Conservation (phyloP, 1,140 invertebrate genomes). For the Meloidogyne floridensis region DNA sequence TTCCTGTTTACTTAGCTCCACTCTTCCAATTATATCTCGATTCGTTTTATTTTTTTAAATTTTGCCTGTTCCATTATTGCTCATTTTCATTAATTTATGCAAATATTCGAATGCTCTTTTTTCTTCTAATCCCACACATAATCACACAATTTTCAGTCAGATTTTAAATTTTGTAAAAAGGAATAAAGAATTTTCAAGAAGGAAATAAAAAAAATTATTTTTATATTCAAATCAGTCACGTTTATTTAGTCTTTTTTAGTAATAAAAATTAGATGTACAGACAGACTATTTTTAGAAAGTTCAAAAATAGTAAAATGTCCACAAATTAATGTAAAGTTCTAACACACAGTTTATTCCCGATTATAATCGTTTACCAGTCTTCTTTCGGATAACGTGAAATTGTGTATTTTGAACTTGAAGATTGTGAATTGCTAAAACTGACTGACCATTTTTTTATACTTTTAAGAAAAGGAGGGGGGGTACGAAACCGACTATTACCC, state of each 20-base stretch:
- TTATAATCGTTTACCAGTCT: too few species aligned
- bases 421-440: too few species aligned
- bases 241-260: too few species aligned
- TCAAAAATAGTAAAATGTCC: background rate
- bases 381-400: too few species aligned
- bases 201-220: background rate
- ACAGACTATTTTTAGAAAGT: background rate
- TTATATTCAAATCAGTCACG: background rate
- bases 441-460: too few species aligned
- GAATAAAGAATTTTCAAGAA: background rate
- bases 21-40: background rate
- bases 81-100: background rate
- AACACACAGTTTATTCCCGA: too few species aligned
- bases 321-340: too few species aligned
- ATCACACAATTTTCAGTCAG: background rate
- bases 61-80: background rate
- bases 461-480: too few species aligned
- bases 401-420: too few species aligned
- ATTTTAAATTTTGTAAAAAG: background rate
- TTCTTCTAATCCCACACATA: background rate
- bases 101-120: background rate
- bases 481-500: too few species aligned
- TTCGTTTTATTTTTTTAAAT: background rate
- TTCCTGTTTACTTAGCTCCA: too few species aligned
- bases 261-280: background rate